Conservation (phyloP, 2,113 vertebrate genomes). For the Myodes glareolus region DNA sequence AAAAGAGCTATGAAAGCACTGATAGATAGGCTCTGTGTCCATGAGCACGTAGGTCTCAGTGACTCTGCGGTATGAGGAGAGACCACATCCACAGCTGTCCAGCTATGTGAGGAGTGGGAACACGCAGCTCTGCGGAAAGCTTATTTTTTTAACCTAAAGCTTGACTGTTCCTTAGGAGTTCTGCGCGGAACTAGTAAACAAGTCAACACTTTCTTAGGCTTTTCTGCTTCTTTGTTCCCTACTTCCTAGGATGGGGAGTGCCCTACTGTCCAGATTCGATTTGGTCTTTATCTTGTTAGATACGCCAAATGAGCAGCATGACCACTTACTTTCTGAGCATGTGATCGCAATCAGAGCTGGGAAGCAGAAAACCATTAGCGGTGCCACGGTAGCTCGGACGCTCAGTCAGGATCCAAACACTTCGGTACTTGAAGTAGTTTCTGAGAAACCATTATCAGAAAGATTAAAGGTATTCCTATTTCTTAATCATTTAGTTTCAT, state of each 20-base stretch:
- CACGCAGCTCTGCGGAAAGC: not conserved
- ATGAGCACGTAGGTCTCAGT: not conserved
- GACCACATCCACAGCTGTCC: not conserved
- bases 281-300: conserved; percentile 98
- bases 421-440: conserved; percentile 90
- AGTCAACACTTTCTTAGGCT: not conserved
- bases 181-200: conserved; percentile 11
- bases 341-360: conserved; percentile 95
- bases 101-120: not conserved
- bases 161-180: not conserved
- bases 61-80: not conserved
- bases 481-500: conserved; percentile 16
- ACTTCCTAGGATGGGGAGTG: conserved; percentile 94
- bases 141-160: conserved; percentile 31
- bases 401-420: conserved; percentile 84
- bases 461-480: conserved; percentile 90
- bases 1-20: not conserved
- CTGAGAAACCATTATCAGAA: conserved; percentile 91
- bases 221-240: conserved; percentile 59
- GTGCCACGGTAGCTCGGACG: conserved; percentile 85
- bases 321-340: conserved; percentile 95
- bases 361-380: conserved; percentile 81
- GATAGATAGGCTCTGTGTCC: not conserved
- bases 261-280: conserved; percentile 96
- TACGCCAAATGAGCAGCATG: conserved; percentile 95